Evolutionary conservation across 1,140 invertebrate species (phyloP), one percentile per base, ranked within the genome.

Genomic region (Pteromalus puparum): DNA sequence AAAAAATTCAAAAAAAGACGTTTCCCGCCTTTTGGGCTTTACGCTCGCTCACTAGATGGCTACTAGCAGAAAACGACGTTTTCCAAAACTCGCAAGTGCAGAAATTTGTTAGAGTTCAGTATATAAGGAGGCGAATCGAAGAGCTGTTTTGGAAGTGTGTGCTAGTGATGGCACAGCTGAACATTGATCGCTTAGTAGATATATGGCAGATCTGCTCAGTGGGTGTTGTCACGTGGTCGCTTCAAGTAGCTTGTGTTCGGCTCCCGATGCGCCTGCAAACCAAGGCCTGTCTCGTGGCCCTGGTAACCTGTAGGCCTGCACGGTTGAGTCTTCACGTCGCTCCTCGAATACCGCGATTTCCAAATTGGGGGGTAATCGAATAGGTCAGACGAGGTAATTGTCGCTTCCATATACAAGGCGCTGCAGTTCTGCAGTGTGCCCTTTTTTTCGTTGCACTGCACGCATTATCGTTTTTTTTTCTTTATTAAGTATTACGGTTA

Each of bases 131-230:
- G 1, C 0, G 0, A 0, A 77, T 79, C 18, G 1, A 10, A 12
- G 0, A 24, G 0, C 1, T 26, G 18, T 34, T 73, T 81, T 83
- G 94, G 94, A 94, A 94, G 94, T 94, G 94, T 94, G 94, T 94
- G 94, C 94, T 92, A 93, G 94, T 95, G 94, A 94, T 94, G 93
- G 94, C 94, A 94, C 94, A 94, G 92, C 94, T 95, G 94, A 94
- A 94, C 94, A 95, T 94, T 93, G 94, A 94, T 95, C 94, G 94
- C 94, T 94, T 90, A 76, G 89, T 91, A 89, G 89, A 92, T 88
- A 85, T 88, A 89, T 93, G 92, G 94, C 94, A 94, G 94, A 95
- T 95, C 94, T 95, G 94, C 94, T 94, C 94, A 95, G 94, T 94
- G 91, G 89, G 93, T 94, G 93, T 93, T 93, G 93, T 94, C 93